These are phyloP conservation scores for Hemiscyllium ocellatum DNA, from an alignment of 2,113 vertebrate species.

Conservation along the genomic window DNA sequence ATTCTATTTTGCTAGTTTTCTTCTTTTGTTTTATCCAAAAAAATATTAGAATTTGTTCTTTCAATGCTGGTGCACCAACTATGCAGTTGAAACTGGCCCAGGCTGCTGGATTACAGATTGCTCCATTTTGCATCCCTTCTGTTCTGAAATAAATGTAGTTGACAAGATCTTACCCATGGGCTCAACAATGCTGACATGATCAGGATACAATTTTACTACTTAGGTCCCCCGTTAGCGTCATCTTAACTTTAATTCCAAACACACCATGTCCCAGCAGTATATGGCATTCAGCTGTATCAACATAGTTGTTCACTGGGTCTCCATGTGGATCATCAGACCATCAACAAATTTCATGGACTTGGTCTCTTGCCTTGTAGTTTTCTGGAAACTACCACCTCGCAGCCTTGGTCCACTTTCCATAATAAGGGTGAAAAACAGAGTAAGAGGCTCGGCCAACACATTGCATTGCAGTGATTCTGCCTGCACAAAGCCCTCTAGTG, in stretches of 20 bases:
- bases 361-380: conserved; percentile 89
- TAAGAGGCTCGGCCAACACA: conserved; percentile 75
- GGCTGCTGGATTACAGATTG: conserved; percentile 88
- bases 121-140: conserved; percentile 93
- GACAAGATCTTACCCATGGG: conserved; percentile 92
- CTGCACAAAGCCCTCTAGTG: too few species aligned
- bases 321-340: conserved; percentile 97
- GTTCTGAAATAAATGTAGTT: conserved; percentile 91
- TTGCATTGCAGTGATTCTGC: too few species aligned
- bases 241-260: conserved; percentile 97
- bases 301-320: conserved; percentile 96
- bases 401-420: conserved; percentile 97
- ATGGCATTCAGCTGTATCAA: conserved; percentile 91
- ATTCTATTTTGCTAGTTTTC: too few species aligned
- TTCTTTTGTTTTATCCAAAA: too few species aligned
- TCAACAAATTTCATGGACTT: conserved; percentile 99
- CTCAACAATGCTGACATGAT: conserved; percentile 97
- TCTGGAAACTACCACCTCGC: conserved; percentile 90
- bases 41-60: too few species aligned
- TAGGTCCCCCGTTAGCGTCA: conserved; percentile 97
- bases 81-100: conserved; percentile 77
- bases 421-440: conserved; percentile 93
- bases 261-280: conserved; percentile 94
- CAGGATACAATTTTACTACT: conserved; percentile 95
- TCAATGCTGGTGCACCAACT: conserved; percentile 51